These are phyloP conservation scores for Cecidostiba fungosa DNA, from an alignment of 2,888 invertebrate species.

Conservation along the genomic window DNA sequence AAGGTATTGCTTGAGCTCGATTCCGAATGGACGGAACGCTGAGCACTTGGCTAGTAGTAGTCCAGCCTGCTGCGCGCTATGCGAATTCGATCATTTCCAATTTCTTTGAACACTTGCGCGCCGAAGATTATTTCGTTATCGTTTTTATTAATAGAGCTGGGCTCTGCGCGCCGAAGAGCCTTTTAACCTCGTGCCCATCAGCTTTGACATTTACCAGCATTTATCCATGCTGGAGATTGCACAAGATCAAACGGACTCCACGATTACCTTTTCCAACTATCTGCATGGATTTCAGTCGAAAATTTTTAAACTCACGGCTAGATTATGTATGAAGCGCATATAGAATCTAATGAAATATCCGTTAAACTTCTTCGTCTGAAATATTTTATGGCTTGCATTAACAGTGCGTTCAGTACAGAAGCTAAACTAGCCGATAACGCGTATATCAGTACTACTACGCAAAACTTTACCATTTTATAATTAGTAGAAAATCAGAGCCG, in stretches of 20 bases:
- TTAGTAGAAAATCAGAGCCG: background rate
- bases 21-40: background rate
- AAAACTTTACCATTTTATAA: background rate
- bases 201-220: background rate
- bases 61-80: background rate
- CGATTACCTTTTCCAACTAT: background rate
- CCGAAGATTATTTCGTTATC: constrained; percentile 15
- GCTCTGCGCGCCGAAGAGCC: background rate
- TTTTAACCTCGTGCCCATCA: background rate
- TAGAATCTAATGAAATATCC: background rate
- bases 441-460: background rate
- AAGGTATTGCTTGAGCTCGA: background rate
- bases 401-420: background rate
- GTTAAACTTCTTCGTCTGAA: background rate
- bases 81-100: background rate
- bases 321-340: background rate
- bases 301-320: background rate
- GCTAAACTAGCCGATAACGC: background rate
- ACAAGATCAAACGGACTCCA: background rate
- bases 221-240: background rate
- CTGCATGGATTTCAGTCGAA: background rate
- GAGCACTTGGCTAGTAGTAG: background rate
- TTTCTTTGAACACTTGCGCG: background rate
- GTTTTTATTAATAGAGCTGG: constrained; percentile 12
- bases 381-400: background rate